phyloP scores from a whole-genome alignment of 2,113 vertebrate genomes.

The Percina caprodes region DNA sequence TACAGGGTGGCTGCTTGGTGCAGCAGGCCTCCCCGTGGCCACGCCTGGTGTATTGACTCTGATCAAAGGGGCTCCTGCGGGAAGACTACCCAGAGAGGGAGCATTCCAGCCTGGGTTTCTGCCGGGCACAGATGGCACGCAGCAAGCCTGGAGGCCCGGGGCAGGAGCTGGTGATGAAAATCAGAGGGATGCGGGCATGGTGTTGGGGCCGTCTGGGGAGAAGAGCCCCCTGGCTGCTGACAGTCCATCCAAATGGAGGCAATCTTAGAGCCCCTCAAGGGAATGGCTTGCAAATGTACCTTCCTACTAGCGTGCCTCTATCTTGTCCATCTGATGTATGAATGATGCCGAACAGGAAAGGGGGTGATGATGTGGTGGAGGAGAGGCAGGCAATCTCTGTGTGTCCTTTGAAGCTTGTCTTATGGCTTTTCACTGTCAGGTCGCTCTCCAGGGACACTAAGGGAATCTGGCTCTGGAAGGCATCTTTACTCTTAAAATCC shows the following conservation, averaged over 20 bases:
- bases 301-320: constrained; percentile 52
- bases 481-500: constrained; percentile 48
- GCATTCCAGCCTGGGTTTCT: constrained; percentile 53
- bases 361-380: constrained; percentile 47
- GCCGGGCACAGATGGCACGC: constrained; percentile 72
- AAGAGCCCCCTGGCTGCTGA: constrained; percentile 59
- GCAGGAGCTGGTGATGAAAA: constrained; percentile 63
- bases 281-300: constrained; percentile 74
- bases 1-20: constrained; percentile 18
- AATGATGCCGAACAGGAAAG: constrained; percentile 50
- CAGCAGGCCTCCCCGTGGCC: constrained; percentile 39
- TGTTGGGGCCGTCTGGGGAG: constrained; percentile 45
- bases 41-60: constrained; percentile 44
- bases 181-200: constrained; percentile 49
- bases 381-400: constrained; percentile 73
- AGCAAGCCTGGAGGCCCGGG: constrained; percentile 58
- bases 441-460: constrained; percentile 73
- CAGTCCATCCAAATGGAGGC: constrained; percentile 75
- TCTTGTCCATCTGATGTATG: constrained; percentile 63
- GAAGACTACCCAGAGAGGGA: constrained; percentile 61
- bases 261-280: constrained; percentile 73
- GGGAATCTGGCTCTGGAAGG: constrained; percentile 68
- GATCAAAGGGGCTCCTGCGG: constrained; percentile 69
- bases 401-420: constrained; percentile 79
- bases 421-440: constrained; percentile 78